Percentiles rank a stretch among this genome's conserved stretches.
These are phyloP conservation scores for Amblyraja radiata DNA, from an alignment of 2,797 vertebrate species.

Conservation along the genomic window DNA sequence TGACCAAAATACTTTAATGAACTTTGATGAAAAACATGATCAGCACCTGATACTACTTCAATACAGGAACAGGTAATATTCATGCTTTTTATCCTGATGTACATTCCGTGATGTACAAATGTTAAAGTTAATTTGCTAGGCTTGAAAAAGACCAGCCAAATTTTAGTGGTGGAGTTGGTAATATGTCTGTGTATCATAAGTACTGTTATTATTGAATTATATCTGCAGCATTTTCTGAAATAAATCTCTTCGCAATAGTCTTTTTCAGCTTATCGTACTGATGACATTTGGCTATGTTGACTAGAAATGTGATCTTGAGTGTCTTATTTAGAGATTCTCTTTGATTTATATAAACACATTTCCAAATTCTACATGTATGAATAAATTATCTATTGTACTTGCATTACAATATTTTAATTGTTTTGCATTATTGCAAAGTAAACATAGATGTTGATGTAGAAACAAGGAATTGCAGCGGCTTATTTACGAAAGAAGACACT, in stretches of 20 bases:
- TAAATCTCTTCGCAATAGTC: neutral
- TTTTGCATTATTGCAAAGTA: neutral
- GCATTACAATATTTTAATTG: neutral
- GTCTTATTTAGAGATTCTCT: neutral
- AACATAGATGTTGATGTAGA: neutral
- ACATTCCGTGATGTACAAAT: neutral
- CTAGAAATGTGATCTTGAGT: neutral
- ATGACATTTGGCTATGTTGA: neutral
- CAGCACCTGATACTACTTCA: constrained; percentile 91
- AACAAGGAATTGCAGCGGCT: too few relatives aligned
- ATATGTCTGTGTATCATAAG: neutral
- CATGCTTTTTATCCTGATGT: neutral
- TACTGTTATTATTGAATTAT: neutral
- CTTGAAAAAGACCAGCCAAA: neutral
- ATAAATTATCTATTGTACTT: neutral
- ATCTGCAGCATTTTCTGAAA: neutral
- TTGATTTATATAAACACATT: neutral
- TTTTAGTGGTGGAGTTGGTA: neutral
- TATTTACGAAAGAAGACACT: too few relatives aligned
- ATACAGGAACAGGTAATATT: constrained; percentile 86
- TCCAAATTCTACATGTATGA: neutral
- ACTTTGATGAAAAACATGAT: constrained; percentile 80
- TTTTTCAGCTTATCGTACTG: neutral
- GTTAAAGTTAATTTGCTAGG: too few relatives aligned
- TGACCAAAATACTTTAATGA: constrained; percentile 58